Evolutionary conservation across 2,888 invertebrate species (phyloP).

Genomic region (Esperia sulphurella): DNA sequence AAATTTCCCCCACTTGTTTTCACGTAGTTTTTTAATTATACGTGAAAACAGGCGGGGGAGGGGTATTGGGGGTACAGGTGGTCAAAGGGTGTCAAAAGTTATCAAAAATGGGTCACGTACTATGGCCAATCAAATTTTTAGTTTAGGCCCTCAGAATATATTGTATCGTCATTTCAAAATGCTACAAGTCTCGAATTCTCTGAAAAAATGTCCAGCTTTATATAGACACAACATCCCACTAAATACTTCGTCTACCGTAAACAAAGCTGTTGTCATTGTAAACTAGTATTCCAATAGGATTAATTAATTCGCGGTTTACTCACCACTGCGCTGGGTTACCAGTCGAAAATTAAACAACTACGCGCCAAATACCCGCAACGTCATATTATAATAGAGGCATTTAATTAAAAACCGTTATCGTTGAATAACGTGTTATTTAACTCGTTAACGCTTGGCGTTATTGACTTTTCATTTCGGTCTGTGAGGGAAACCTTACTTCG

Average conservation of each 20-base stretch:
- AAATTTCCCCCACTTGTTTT: too few species aligned
- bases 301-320: slow-evolving; percentile 5
- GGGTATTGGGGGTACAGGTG: too few species aligned
- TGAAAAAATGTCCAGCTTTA: too few species aligned
- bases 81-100: too few species aligned
- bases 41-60: too few species aligned
- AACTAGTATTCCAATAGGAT: slow-evolving; percentile 1
- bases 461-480: neutral
- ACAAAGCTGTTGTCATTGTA: neutral
- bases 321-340: neutral
- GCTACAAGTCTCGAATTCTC: too few species aligned
- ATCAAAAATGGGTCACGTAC: too few species aligned
- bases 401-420: neutral
- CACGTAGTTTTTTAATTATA: too few species aligned
- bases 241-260: neutral
- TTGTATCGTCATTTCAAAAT: too few species aligned
- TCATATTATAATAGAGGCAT: neutral
- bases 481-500: neutral
- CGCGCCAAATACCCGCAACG: neutral
- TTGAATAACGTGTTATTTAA: neutral
- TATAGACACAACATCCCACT: too few species aligned
- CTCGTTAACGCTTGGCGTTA: neutral
- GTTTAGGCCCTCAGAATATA: too few species aligned
- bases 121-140: too few species aligned
- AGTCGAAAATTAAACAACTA: neutral